Percentiles rank a stretch among this genome's conserved stretches.
Evolutionary conservation across 2,888 invertebrate species (phyloP).

Genomic region (Tipula unca): DNA sequence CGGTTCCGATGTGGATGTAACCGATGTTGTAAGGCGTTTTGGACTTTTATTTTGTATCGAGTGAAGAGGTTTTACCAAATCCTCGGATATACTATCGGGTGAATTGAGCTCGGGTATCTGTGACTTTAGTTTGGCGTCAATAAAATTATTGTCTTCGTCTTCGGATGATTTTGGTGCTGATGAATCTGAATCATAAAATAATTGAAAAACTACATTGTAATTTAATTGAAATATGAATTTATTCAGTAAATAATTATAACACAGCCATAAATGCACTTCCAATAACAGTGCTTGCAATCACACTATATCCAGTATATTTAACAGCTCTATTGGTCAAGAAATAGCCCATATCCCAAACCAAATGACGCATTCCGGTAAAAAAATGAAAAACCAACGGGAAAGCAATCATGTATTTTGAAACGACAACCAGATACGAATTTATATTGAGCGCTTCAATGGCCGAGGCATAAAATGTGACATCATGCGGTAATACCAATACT

Average conservation of each 20-base stretch:
- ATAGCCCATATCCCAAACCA: background rate
- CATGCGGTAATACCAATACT: background rate
- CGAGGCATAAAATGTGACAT: background rate
- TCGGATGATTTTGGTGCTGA: constrained; percentile 48
- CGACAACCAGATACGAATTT: background rate
- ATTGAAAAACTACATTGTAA: background rate
- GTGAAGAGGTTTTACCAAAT: constrained; percentile 43
- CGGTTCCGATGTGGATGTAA: constrained; percentile 28
- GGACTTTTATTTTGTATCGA: constrained; percentile 36
- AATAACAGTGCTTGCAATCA: background rate
- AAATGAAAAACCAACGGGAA: background rate
- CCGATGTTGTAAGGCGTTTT: constrained; percentile 34
- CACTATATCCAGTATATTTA: background rate
- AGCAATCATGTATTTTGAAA: background rate
- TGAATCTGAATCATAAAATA: constrained; percentile 40
- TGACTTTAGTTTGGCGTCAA: constrained; percentile 29
- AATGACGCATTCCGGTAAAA: background rate
- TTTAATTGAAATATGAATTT: background rate
- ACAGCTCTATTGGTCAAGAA: background rate
- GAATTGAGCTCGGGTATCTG: constrained; percentile 54
- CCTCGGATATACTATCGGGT: constrained; percentile 57
- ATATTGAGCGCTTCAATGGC: background rate
- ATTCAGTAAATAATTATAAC: background rate
- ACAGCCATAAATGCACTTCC: background rate
- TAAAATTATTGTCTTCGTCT: constrained; percentile 46